Evolutionary conservation across 2,797 vertebrate species (phyloP), one percentile per base, ranked within the genome.

Genomic region (Yasuhikotakia modesta): DNA sequence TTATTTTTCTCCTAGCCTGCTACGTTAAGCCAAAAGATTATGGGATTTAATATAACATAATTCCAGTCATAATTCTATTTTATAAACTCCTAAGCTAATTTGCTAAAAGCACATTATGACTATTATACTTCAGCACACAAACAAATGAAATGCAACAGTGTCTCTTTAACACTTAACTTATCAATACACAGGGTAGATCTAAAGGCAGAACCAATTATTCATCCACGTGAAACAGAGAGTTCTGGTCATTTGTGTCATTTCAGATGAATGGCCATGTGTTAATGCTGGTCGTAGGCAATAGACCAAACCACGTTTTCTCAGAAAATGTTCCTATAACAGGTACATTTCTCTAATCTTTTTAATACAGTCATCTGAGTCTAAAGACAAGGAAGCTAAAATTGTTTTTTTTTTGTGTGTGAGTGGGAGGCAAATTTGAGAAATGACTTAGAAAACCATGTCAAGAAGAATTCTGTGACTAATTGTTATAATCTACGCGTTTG

Each of bases 1-100:
- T 50, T 77, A 87, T 83, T 88, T 87, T 90, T 70, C 52, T 84
- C 84, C 79, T 82, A 87, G 85, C 84, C 82, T 84, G 66, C 46
- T 65, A 75, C 30, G 60, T 16, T 45, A 70, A 75, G 43, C 35
- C 50, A 39, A 21, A 24, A 61, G 50, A 19, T 73, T 85, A 78
- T 77, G 48, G 78, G 46, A 73, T 68, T 79, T 52, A 27, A 27
- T 27, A 27, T 61, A 74, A 64, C 58, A 78, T 70, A 78, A 43
- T 77, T 75, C 58, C 58, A 72, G 3, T 30, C 48, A 43, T 64
- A 57, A 71, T 60, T 43, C 39, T 17, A 52, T 52, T 52, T 52
- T 4, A 78, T 13, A 82, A 58, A 58, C 22, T 63, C 22, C 10
- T 45, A 69, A 39, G 50, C 46, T 79, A 78, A 76, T 78, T 61